A percentile compares a stretch with the other conserved stretches of the same genome.
phyloP scores from a whole-genome alignment of 2,797 vertebrate species.

The Lepilemur ruficaudatus region DNA sequence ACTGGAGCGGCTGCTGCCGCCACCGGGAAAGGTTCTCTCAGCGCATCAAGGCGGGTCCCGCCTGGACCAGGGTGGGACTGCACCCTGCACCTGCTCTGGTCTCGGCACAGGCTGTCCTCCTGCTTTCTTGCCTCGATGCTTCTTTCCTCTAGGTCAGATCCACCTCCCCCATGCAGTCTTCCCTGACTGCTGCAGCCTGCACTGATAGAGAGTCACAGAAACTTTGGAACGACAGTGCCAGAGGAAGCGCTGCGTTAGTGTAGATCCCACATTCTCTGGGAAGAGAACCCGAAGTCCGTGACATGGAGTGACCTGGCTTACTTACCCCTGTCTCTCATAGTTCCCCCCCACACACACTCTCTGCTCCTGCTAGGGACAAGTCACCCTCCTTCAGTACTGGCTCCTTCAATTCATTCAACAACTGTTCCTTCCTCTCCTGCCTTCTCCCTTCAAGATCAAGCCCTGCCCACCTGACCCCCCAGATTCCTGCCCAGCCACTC shows the following conservation, averaged over 20 bases:
- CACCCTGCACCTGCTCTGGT: neutral
- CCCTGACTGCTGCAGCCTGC: neutral
- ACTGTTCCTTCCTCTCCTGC: neutral
- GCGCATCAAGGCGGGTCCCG: neutral
- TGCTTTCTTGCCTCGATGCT: neutral
- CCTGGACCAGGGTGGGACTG: neutral
- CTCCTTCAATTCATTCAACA: neutral
- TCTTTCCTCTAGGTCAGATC: neutral
- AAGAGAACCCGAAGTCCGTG: neutral
- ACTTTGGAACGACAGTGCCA: accelerated
- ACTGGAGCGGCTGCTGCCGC: too few species aligned
- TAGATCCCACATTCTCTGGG: neutral
- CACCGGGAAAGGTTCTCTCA: accelerated
- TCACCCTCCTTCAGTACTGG: neutral
- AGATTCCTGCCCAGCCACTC: neutral
- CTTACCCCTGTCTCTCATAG: neutral
- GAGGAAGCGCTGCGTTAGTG: neutral
- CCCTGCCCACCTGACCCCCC: neutral
- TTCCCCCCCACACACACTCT: neutral
- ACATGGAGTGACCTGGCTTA: neutral
- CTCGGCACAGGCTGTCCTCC: neutral
- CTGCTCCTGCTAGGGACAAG: neutral
- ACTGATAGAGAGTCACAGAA: neutral
- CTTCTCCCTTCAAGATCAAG: neutral
- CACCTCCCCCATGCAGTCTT: neutral